Conservation (phyloP, 2,113 vertebrate species). For the Cottus gobio region DNA sequence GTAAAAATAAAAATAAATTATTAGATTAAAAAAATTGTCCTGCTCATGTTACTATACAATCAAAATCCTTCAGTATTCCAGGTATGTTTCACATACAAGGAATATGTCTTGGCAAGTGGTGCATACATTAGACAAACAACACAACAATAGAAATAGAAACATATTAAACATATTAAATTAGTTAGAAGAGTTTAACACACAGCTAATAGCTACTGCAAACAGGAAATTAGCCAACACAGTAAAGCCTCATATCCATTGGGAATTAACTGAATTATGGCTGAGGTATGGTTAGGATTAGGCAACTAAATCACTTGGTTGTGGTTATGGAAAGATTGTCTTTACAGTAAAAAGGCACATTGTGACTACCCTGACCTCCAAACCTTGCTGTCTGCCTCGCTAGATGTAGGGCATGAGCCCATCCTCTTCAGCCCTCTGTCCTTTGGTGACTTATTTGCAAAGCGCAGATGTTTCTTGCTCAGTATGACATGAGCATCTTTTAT, state of each 20-base stretch:
- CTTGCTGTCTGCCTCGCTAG: not conserved
- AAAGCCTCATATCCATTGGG: not conserved
- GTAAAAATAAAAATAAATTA: not conserved
- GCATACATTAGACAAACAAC: no score
- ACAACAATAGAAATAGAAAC: no score
- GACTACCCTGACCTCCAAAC: not conserved
- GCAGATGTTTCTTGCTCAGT: slow-evolving; percentile 1
- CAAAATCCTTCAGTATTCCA: not conserved
- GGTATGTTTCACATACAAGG: no score
- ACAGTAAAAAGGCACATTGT: not conserved
- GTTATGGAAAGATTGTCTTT: not conserved
- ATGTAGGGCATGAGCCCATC: not conserved
- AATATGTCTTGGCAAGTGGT: no score
- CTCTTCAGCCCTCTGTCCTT: slow-evolving; percentile 11
- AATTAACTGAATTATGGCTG: not conserved
- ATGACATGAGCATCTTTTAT: not conserved
- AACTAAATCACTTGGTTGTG: not conserved
- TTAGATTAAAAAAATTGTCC: no score
- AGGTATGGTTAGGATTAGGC: not conserved
- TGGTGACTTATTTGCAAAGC: slow-evolving; percentile 29
- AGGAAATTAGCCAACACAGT: not conserved
- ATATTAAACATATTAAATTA: no score
- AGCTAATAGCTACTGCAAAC: not conserved
- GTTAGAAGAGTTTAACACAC: not conserved
- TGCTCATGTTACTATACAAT: no score